Percentiles rank a stretch among this genome's conserved stretches.
Conservation (phyloP, 2,888 invertebrate species). For the Piscicola geometra region DNA sequence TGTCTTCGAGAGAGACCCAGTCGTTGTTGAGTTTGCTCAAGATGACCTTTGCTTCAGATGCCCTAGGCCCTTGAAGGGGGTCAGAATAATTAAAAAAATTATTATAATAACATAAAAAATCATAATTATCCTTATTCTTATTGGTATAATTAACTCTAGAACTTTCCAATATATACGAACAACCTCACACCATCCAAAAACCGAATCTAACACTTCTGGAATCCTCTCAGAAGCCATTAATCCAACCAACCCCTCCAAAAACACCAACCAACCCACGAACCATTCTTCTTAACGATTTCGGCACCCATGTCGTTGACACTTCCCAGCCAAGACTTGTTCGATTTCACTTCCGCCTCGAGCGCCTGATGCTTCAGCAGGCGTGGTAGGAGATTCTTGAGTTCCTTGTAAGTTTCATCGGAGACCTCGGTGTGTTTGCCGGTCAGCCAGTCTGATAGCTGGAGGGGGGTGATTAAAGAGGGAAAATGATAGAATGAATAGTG, state of each 20-base stretch:
- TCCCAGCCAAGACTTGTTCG: conserved; percentile 56
- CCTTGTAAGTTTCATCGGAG: conserved; percentile 84
- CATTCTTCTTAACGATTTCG: conserved; percentile 13
- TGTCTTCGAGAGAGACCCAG: conserved; percentile 71
- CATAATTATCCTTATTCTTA: neutral
- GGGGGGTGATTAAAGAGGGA: conserved; percentile 20
- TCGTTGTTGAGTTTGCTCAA: conserved; percentile 69
- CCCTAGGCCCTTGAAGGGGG: conserved; percentile 60
- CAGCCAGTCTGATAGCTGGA: conserved; percentile 74
- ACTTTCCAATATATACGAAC: too few relatives aligned
- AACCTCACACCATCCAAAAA: too few relatives aligned
- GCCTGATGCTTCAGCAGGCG: conserved; percentile 59
- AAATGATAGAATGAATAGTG: neutral
- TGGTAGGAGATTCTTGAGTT: conserved; percentile 68
- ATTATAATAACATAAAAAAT: neutral
- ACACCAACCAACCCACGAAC: conserved; percentile 46
- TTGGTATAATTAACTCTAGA: neutral
- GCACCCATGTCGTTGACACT: conserved; percentile 49
- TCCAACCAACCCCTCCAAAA: conserved; percentile 69
- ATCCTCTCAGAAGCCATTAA: too few relatives aligned
- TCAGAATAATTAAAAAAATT: neutral
- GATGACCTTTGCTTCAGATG: conserved; percentile 66
- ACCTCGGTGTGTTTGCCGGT: conserved; percentile 85
- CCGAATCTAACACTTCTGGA: too few relatives aligned
- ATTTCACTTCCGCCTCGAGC: conserved; percentile 58